Evolutionary conservation across 2,888 invertebrate species (phyloP).

Genomic region (Camptogramma bilineatum): DNA sequence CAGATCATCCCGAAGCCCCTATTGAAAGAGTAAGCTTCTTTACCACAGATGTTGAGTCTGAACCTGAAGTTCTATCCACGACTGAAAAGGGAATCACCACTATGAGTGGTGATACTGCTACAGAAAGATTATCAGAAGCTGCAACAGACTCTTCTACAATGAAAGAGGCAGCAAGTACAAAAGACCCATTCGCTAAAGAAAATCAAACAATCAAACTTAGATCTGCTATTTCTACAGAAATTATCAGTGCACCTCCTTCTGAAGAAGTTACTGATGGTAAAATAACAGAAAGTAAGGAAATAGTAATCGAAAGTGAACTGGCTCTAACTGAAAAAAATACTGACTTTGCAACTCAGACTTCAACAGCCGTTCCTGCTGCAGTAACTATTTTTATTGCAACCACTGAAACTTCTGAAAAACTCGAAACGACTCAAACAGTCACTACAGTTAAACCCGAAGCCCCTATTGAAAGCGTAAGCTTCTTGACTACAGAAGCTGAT

Average conservation of each 20-base stretch:
- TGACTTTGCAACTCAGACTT: not conserved
- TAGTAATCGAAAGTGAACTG: conserved; percentile 6
- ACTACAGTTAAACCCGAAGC: conserved; percentile 28
- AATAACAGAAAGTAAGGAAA: not conserved
- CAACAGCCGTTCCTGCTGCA: conserved; percentile 6
- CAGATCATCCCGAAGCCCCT: conserved; percentile 36
- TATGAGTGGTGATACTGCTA: conserved; percentile 30
- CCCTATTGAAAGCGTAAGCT: conserved; percentile 37
- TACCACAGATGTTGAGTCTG: conserved; percentile 29
- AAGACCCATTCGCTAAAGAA: conserved; percentile 54
- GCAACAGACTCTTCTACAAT: conserved; percentile 46
- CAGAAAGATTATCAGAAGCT: conserved; percentile 50
- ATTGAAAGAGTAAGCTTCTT: conserved; percentile 38
- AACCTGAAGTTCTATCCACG: conserved; percentile 41
- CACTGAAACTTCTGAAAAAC: conserved; percentile 34
- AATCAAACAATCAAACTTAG: conserved; percentile 70
- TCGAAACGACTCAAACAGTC: not conserved
- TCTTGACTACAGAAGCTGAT: conserved; percentile 32
- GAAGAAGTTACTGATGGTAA: conserved; percentile 32
- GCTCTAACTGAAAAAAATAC: conserved; percentile 5
- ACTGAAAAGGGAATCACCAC: conserved; percentile 25
- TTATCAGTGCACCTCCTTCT: conserved; percentile 60
- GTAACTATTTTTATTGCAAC: conserved; percentile 20
- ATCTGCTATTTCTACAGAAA: conserved; percentile 73
- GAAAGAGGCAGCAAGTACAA: conserved; percentile 49